Base-by-base conservation (phyloP, 2,797 vertebrate species). In the Catharus ustulatus region DNA sequence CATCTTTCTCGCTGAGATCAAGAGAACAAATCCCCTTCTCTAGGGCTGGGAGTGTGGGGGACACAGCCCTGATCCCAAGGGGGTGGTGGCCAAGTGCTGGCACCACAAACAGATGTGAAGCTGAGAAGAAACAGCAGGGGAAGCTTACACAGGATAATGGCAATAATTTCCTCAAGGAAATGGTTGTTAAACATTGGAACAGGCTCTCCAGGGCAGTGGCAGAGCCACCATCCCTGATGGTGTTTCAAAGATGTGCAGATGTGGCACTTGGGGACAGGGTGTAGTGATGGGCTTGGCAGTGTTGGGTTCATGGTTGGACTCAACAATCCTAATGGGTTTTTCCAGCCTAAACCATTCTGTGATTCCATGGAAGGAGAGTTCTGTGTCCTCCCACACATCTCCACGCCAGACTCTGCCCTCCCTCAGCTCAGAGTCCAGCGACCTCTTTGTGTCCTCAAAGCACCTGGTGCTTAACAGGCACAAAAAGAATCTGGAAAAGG, bases 371-470 rank as follows among this genome's bases (percentile, higher is more conserved):
- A 76, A 72, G 5, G 6, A 34, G 26, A 3, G 4, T 8, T 52
- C 32, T 2, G 0, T 13, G 55, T 58, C 51, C 24, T 57, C 52
- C 24, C 27, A 11, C 4, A 2, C 0, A 0, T 57, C 30, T 72
- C 46, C 49, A 42, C 17, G 30, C 45, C 48, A 34, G n/a, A 68
- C 6, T 34, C 7, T 29, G 4, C 49, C 20, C 59, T 73, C 36
- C 55, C 23, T 66, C 16, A 2, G 26, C 48, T 76, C 66, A 13
- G 29, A 17, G 21, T 46, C 72, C 68, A 36, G 62, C 0, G 0
- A 13, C 63, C 36, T 74, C 40, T 90, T 42, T 18, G 32, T 75
- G 49, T 67, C 88, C 84, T 62, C 55, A 57, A 90, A 87, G 64
- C 21, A n/a, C 46, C 79, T 30, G 59, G 24, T n/a, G 24, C 51